These are phyloP conservation scores for Pseudorectes ferrugineus DNA, from an alignment of 2,113 vertebrate genomes.

Conservation along the genomic window DNA sequence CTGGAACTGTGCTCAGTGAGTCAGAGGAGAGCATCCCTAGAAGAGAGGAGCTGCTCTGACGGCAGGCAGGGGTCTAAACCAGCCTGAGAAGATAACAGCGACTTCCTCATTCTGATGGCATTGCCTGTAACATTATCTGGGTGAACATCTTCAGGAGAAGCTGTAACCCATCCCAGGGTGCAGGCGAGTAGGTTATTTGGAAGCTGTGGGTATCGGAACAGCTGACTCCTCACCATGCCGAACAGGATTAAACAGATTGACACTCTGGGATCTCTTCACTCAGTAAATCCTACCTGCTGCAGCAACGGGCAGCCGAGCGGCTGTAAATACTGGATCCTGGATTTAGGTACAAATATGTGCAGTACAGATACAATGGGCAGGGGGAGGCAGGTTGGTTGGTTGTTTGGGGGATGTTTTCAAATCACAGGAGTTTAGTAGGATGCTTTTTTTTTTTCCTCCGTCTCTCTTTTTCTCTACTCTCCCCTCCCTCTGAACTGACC, in stretches of 20 bases:
- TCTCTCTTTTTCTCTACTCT: neutral
- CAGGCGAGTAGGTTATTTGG: neutral
- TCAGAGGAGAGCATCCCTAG: constrained; percentile 57
- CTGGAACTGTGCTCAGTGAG: constrained; percentile 71
- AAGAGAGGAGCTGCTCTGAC: constrained; percentile 34
- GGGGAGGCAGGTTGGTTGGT: neutral
- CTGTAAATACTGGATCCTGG: constrained; percentile 96
- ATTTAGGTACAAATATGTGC: constrained; percentile 81
- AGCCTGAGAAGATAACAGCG: neutral
- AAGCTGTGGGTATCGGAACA: neutral
- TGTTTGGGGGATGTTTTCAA: neutral
- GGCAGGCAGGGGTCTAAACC: constrained; percentile 20
- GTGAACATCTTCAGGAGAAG: neutral
- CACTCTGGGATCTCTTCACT: constrained; percentile 75
- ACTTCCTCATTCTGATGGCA: neutral
- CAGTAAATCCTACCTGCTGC: constrained; percentile 74
- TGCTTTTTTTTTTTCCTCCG: neutral
- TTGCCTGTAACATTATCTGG: neutral
- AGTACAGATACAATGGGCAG: neutral
- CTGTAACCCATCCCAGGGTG: neutral
- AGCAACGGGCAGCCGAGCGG: constrained; percentile 72
- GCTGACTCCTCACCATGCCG: constrained; percentile 74
- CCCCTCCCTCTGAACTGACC: neutral
- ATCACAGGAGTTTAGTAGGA: neutral
- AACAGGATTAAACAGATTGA: constrained; percentile 80